Conservation (phyloP, 2,888 invertebrate species). For the Tortrix viridana region DNA sequence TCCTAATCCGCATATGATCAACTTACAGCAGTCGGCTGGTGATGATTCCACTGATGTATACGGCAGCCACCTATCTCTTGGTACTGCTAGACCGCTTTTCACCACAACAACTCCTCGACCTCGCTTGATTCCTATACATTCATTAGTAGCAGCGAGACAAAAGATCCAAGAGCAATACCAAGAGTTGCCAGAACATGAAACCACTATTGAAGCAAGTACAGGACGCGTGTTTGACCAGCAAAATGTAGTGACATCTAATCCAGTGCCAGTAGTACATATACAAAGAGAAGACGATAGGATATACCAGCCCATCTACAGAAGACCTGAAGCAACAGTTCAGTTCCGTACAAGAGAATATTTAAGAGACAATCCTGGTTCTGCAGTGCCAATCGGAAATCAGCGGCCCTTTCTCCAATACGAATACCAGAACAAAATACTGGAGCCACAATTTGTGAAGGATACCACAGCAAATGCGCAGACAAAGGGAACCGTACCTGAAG, state of each 20-base stretch:
- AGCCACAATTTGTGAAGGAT: constrained; percentile 73
- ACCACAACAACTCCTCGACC: constrained; percentile 86
- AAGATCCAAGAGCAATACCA: constrained; percentile 77
- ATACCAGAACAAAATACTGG: constrained; percentile 76
- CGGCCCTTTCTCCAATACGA: constrained; percentile 79
- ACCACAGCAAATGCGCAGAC: constrained; percentile 53
- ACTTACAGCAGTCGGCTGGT: constrained; percentile 84
- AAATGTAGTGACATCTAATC: constrained; percentile 78
- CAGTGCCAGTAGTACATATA: constrained; percentile 83
- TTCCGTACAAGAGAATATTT: constrained; percentile 78
- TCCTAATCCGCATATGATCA: constrained; percentile 82
- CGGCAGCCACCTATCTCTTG: constrained; percentile 86
- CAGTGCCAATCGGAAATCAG: constrained; percentile 80
- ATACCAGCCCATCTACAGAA: constrained; percentile 70
- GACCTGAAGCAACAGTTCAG: constrained; percentile 64
- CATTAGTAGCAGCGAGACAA: constrained; percentile 76
- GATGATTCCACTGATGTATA: constrained; percentile 89
- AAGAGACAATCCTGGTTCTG: constrained; percentile 76
- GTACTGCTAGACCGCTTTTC: constrained; percentile 87
- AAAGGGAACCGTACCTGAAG: constrained; percentile 61
- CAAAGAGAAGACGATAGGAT: constrained; percentile 70
- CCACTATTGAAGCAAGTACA: constrained; percentile 79
- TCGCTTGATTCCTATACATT: constrained; percentile 80
- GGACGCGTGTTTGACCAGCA: constrained; percentile 79
- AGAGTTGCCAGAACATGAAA: constrained; percentile 71